phyloP scores from a whole-genome alignment of 2,888 invertebrate species.

The Romanomermis culicivorax region DNA sequence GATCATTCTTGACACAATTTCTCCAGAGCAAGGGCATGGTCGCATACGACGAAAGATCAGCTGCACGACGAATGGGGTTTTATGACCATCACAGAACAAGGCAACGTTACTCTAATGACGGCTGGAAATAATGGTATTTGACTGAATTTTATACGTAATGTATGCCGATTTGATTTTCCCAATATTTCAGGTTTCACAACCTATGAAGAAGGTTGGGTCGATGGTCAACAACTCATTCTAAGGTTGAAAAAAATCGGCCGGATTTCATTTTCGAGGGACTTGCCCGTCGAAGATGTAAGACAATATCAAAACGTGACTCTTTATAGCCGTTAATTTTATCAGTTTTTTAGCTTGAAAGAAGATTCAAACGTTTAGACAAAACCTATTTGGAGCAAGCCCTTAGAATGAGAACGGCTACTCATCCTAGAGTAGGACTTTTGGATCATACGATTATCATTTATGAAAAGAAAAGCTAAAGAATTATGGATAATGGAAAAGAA shows the following conservation, averaged over 20 bases:
- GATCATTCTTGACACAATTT: too few relatives aligned
- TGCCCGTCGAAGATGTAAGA: conserved; percentile 29
- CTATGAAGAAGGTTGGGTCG: conserved; percentile 26
- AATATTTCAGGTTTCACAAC: conserved; percentile 27
- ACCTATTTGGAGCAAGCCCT: conserved; percentile 26
- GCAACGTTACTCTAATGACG: conserved; percentile 28
- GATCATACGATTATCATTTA: conserved; percentile 28
- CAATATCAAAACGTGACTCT: background rate
- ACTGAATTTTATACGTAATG: background rate
- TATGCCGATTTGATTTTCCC: conserved; percentile 5
- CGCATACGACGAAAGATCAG: conserved; percentile 29
- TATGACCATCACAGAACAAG: conserved; percentile 24
- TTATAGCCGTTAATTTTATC: background rate
- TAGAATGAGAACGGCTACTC: conserved; percentile 28
- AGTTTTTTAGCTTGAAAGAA: conserved; percentile 23
- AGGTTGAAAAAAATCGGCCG: conserved; percentile 28
- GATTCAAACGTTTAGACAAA: conserved; percentile 27
- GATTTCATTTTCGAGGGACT: conserved; percentile 27
- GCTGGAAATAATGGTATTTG: conserved; percentile 26
- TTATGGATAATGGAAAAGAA: background rate
- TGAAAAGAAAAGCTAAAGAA: conserved; percentile 5
- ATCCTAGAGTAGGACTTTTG: conserved; percentile 25
- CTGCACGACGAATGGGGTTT: conserved; percentile 30
- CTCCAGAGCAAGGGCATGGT: conserved; percentile 28
- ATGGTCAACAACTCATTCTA: conserved; percentile 20